A percentile compares a stretch with the other conserved stretches of the same genome.
phyloP scores from a whole-genome alignment of 2,888 invertebrate genomes.

The Leucoma salicis region DNA sequence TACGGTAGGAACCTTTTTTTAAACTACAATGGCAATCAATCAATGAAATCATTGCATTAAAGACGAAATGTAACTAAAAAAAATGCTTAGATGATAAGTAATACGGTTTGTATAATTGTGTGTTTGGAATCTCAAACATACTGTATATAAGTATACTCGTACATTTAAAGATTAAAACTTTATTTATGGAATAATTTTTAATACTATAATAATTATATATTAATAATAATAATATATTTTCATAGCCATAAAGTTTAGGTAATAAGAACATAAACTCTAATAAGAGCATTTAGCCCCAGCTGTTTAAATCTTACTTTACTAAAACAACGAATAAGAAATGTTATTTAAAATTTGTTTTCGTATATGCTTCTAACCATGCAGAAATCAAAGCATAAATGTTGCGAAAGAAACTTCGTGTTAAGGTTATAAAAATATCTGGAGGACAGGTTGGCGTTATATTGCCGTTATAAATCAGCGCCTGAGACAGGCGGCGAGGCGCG shows the following conservation, averaged over 20 bases:
- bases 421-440: slow-evolving; percentile 77
- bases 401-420: slow-evolving; percentile 54
- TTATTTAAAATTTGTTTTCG: slow-evolving; percentile 3
- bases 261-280: background rate
- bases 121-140: too few species aligned
- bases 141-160: too few species aligned
- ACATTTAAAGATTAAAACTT: too few species aligned
- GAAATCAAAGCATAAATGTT: slow-evolving; percentile 53
- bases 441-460: slow-evolving; percentile 77
- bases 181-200: too few species aligned
- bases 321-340: background rate
- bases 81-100: too few species aligned
- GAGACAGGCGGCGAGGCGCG: slow-evolving; percentile 55
- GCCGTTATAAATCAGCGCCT: slow-evolving; percentile 74
- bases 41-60: too few species aligned
- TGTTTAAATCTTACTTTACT: slow-evolving; percentile 1
- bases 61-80: too few species aligned
- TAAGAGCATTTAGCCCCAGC: background rate
- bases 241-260: background rate
- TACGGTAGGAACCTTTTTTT: too few species aligned
- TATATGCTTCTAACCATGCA: slow-evolving; percentile 20
- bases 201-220: too few species aligned
- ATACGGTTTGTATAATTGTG: too few species aligned
- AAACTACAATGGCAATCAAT: too few species aligned
- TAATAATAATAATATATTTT: background rate